Conservation (phyloP, 2,113 vertebrate species). For the western clawed frog (Xenopus tropicalis) region UCB_Xtro_10.0 CM004446.2:129955501-129956000, state of each 20-base stretch:
- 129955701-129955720: not conserved
- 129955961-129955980: no score
- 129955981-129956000: conserved; percentile 12
- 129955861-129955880: no score
- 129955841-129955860: no score
- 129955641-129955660: not conserved
- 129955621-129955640: conserved; percentile 10
- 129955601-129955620: conserved; percentile 28
- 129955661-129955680: not conserved
- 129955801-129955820: no score
- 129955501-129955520: conserved; percentile 32
- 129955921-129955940: no score
- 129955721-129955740: not conserved
- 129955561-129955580: conserved; percentile 36
- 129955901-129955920: no score
- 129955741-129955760: no score
- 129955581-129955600: conserved; percentile 27
- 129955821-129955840: no score
- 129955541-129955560: conserved; percentile 31
- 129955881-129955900: no score
- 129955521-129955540: conserved; percentile 30
- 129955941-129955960: no score
- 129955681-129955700: not conserved
- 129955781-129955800: no score
- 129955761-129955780: no score